Percentiles rank a stretch among this genome's conserved stretches.
These are phyloP conservation scores for Adelosebastes latens DNA, from an alignment of 2,797 vertebrate genomes.

Conservation along the genomic window DNA sequence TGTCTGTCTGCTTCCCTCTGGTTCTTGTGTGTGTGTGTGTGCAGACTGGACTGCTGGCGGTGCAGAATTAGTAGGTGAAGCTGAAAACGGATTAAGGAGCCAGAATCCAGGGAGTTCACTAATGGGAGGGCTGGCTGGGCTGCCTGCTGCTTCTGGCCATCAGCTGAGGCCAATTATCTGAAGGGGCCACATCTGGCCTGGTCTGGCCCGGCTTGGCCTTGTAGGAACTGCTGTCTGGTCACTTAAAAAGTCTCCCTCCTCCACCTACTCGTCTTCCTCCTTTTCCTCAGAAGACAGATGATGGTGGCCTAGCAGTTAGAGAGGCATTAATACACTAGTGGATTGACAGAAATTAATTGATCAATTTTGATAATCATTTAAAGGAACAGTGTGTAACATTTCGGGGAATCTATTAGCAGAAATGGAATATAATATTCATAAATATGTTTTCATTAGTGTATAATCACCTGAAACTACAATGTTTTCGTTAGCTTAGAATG, in stretches of 20 bases:
- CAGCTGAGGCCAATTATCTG: conserved; percentile 69
- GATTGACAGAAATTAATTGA: background rate
- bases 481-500: no score
- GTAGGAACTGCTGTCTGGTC: conserved; percentile 26
- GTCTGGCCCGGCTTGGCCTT: conserved; percentile 30
- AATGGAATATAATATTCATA: no score
- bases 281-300: background rate
- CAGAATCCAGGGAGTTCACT: conserved; percentile 59
- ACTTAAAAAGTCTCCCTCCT: background rate
- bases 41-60: conserved; percentile 27
- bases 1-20: conserved; percentile 17
- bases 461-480: no score
- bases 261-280: background rate
- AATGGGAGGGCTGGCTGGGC: conserved; percentile 55
- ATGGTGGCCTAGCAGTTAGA: background rate
- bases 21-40: conserved; percentile 7
- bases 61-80: conserved; percentile 68
- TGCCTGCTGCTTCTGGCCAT: conserved; percentile 63
- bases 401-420: no score
- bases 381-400: background rate
- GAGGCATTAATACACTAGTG: background rate
- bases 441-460: no score
- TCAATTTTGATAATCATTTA: background rate
- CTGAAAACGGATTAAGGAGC: conserved; percentile 65
- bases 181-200: conserved; percentile 66